These are phyloP conservation scores for Oscheius sp. DNA, from an alignment of 2,888 invertebrate species.

Conservation along the genomic window DNA sequence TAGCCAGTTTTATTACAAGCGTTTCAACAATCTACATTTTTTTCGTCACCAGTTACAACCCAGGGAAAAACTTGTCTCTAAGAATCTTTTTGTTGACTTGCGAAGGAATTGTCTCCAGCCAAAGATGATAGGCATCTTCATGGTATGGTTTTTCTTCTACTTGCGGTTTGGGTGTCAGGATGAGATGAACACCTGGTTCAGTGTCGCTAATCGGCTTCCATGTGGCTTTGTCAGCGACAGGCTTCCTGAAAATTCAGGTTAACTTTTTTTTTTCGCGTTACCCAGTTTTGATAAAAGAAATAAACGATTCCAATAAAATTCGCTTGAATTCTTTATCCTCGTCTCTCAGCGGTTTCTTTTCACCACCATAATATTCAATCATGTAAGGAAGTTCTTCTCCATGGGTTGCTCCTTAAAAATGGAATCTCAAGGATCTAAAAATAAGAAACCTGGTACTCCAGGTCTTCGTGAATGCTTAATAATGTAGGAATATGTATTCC, in stretches of 20 bases:
- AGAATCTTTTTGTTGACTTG: conserved; percentile 30
- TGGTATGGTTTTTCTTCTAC: background rate
- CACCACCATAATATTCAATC: conserved; percentile 36
- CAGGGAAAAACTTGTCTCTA: background rate
- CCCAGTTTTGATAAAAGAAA: conserved; percentile 44
- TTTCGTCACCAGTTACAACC: background rate
- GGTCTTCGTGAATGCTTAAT: conserved; percentile 37
- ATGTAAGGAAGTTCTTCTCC: conserved; percentile 39
- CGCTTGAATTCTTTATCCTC: conserved; percentile 40
- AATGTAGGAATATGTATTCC: conserved; percentile 48
- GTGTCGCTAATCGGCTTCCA: background rate
- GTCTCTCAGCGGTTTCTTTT: conserved; percentile 38
- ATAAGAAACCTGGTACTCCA: too few relatives aligned
- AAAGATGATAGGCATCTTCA: background rate
- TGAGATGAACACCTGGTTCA: background rate
- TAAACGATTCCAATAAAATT: conserved; percentile 33
- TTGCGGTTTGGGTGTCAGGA: background rate
- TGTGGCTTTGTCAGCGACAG: background rate
- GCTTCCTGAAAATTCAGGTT: background rate
- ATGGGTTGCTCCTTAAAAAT: conserved; percentile 34
- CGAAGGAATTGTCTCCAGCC: conserved; percentile 25
- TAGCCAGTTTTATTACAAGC: too few relatives aligned
- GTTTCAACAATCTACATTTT: too few relatives aligned
- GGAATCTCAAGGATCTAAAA: background rate
- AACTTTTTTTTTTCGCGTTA: too few relatives aligned